Evolutionary conservation across 2,888 invertebrate species (phyloP).

Genomic region (Drosophila anomalata): DNA sequence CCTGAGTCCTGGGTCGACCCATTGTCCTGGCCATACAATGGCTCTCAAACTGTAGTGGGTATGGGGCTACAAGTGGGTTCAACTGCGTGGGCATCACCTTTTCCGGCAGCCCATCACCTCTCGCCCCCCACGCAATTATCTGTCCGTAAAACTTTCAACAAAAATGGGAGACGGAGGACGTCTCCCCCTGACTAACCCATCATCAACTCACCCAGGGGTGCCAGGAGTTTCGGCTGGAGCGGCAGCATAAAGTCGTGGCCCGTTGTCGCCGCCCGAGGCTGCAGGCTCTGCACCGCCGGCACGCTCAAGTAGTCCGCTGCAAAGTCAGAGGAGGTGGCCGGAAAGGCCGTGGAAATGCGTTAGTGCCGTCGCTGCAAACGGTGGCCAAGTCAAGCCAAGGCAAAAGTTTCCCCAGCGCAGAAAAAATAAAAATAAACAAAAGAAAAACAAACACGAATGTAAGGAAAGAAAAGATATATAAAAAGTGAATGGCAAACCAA

Average conservation of each 20-base stretch:
- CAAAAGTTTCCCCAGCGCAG: conserved; percentile 47
- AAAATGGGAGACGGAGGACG: not conserved
- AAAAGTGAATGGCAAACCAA: conserved; percentile 48
- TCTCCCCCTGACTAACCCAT: conserved; percentile 14
- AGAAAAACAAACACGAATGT: conserved; percentile 27
- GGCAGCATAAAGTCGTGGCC: conserved; percentile 89
- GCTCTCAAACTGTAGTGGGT: conserved; percentile 49
- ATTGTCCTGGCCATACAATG: conserved; percentile 54
- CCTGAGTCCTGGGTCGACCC: conserved; percentile 19
- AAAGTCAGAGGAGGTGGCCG: conserved; percentile 50
- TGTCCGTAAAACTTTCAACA: conserved; percentile 45
- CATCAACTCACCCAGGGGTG: conserved; percentile 81
- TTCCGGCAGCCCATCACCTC: not conserved
- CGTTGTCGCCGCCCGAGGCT: conserved; percentile 89
- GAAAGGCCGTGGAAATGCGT: conserved; percentile 43
- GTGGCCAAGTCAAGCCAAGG: conserved; percentile 42
- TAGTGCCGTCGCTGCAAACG: conserved; percentile 41
- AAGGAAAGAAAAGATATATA: conserved; percentile 26
- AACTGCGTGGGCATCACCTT: conserved; percentile 47
- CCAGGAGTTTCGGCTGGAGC: conserved; percentile 88
- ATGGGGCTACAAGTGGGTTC: conserved; percentile 61
- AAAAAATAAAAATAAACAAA: conserved; percentile 21
- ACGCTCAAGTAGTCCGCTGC: conserved; percentile 85
- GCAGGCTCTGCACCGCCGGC: conserved; percentile 86
- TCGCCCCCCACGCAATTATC: conserved; percentile 55